phyloP scores from a whole-genome alignment of 1,140 invertebrate genomes.

The Hylyphantes graminicola region DNA sequence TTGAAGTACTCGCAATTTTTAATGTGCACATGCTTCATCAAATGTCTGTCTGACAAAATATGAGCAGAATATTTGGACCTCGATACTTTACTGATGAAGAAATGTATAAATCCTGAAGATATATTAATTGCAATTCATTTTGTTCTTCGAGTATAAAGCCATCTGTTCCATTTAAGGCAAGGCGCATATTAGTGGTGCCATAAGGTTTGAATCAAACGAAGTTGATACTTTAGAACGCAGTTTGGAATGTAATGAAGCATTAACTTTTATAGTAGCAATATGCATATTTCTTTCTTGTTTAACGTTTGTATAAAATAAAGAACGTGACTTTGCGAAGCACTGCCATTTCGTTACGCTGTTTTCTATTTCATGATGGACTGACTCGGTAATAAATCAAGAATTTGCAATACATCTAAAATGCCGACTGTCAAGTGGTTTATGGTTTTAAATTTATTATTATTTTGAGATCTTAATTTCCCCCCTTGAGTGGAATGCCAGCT shows the following conservation, averaged over 20 bases:
- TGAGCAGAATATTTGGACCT: no score
- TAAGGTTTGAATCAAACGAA: background rate
- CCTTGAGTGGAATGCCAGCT: background rate
- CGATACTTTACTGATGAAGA: no score
- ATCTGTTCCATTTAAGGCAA: background rate
- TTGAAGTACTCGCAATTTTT: no score
- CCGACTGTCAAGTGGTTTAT: conserved; percentile 3
- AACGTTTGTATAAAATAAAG: background rate
- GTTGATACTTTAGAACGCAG: background rate
- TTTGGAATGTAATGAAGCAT: conserved; percentile 10
- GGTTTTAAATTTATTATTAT: conserved; percentile 28
- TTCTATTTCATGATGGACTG: conserved; percentile 10
- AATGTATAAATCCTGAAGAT: background rate
- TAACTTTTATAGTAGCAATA: background rate
- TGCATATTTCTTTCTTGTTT: background rate
- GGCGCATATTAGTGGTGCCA: no score
- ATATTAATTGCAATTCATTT: background rate
- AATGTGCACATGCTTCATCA: no score
- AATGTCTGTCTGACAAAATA: no score
- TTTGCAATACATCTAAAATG: conserved; percentile 13
- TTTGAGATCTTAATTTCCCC: conserved; percentile 8
- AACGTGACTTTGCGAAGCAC: conserved; percentile 20
- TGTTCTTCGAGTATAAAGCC: background rate
- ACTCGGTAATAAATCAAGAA: conserved; percentile 29
- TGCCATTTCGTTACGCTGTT: conserved; percentile 21